Percentiles rank a stretch among this genome's conserved stretches.
These are phyloP conservation scores for Bubo blakistoni DNA, from an alignment of 2,113 vertebrate genomes.

Conservation along the genomic window DNA sequence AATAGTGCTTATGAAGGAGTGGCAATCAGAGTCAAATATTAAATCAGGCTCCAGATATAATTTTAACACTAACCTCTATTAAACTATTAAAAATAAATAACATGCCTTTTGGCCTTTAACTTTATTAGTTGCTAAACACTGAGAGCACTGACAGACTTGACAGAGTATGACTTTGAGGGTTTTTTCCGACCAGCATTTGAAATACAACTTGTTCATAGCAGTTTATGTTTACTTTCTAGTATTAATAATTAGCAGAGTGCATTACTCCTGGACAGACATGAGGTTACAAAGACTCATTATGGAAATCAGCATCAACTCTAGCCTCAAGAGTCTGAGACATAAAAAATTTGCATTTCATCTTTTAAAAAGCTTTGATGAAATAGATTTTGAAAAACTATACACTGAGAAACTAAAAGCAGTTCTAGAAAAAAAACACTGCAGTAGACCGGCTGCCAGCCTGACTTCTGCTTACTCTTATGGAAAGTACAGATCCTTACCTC, in stretches of 20 bases:
- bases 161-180: background rate
- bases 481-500: constrained; percentile 80
- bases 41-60: background rate
- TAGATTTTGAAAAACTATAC: background rate
- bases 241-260: background rate
- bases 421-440: background rate
- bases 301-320: background rate
- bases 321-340: background rate
- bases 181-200: background rate
- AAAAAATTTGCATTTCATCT: background rate
- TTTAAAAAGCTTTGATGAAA: background rate
- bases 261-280: background rate
- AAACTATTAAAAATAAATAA: background rate
- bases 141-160: background rate
- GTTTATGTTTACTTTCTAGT: background rate
- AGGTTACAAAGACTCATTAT: background rate
- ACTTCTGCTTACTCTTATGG: background rate
- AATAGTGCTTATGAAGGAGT: background rate
- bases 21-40: background rate
- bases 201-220: background rate
- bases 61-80: background rate
- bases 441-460: background rate
- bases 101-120: background rate
- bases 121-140: background rate
- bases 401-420: background rate